phyloP scores from a whole-genome alignment of 2,888 invertebrate species.

The Norana najaformis region DNA sequence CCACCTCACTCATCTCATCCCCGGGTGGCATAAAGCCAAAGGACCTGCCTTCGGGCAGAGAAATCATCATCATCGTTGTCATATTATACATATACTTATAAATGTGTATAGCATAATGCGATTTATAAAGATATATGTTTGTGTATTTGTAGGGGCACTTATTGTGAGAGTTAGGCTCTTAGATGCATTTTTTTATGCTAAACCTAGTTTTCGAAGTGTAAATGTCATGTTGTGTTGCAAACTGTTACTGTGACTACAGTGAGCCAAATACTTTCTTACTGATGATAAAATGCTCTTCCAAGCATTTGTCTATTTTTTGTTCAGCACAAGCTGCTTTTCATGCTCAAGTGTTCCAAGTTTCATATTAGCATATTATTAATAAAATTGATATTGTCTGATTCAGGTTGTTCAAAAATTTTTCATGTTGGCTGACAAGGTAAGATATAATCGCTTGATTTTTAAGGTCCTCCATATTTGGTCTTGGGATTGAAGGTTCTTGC shows the following conservation, averaged over 20 bases:
- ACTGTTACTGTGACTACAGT: background rate
- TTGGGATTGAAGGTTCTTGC: background rate
- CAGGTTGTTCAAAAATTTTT: background rate
- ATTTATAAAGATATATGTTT: no score
- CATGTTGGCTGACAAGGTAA: no score
- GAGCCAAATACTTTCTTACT: background rate
- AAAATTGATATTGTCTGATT: conserved; percentile 13
- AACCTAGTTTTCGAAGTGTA: background rate
- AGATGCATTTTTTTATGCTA: background rate
- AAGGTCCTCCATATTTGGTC: background rate
- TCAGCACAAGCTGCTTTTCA: background rate
- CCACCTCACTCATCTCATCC: no score
- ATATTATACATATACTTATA: no score
- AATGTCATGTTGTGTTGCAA: background rate
- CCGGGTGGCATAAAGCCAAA: no score
- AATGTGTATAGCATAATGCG: no score
- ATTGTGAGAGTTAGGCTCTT: background rate
- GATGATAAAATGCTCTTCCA: background rate
- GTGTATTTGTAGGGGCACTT: no score
- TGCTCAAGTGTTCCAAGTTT: background rate
- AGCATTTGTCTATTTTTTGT: background rate
- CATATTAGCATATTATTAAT: background rate
- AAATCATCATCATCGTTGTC: no score
- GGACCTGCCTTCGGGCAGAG: no score
- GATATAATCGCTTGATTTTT: background rate